Conservation (phyloP, 53 echinoderm and acorn worm genomes). For the Pentamera pediparva region DNA sequence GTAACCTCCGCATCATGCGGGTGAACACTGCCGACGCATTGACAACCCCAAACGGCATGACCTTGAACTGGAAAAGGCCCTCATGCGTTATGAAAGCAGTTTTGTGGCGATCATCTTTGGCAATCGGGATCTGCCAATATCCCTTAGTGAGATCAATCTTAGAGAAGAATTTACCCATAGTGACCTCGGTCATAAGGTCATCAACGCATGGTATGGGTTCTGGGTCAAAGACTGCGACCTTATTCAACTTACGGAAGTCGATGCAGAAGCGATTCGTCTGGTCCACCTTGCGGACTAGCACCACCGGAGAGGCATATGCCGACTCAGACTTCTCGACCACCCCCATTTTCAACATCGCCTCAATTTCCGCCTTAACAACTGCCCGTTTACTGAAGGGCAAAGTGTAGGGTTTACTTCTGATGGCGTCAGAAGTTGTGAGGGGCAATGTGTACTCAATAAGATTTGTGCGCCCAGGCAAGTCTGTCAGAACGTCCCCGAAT, state of each 20-base stretch:
- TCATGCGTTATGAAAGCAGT: conserved; percentile 43
- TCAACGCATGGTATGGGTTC: conserved; percentile 49
- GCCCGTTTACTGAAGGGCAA: not conserved
- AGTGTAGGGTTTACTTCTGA: conserved; percentile 1
- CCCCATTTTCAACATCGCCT: conserved; percentile 35
- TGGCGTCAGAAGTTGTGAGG: not conserved
- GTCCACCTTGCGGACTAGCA: conserved; percentile 41
- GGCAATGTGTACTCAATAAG: not conserved
- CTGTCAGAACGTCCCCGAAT: not conserved
- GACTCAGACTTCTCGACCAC: conserved; percentile 34
- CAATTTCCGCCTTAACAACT: not conserved
- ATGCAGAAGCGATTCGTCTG: conserved; percentile 49
- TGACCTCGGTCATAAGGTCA: conserved; percentile 32
- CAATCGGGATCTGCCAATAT: conserved; percentile 54
- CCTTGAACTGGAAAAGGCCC: conserved; percentile 36
- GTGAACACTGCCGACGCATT: conserved; percentile 34
- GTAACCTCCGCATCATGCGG: conserved; percentile 51
- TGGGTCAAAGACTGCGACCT: conserved; percentile 36
- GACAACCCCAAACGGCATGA: conserved; percentile 47
- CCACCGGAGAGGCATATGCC: conserved; percentile 42
- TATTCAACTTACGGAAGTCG: conserved; percentile 37
- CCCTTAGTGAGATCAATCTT: conserved; percentile 48
- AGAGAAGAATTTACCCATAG: not conserved
- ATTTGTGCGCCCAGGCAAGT: conserved; percentile 17
- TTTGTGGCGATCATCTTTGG: conserved; percentile 24